Percentiles rank a stretch among this genome's conserved stretches.
phyloP scores from a whole-genome alignment of 2,113 vertebrate species.

The Shinisaurus crocodilurus region DNA sequence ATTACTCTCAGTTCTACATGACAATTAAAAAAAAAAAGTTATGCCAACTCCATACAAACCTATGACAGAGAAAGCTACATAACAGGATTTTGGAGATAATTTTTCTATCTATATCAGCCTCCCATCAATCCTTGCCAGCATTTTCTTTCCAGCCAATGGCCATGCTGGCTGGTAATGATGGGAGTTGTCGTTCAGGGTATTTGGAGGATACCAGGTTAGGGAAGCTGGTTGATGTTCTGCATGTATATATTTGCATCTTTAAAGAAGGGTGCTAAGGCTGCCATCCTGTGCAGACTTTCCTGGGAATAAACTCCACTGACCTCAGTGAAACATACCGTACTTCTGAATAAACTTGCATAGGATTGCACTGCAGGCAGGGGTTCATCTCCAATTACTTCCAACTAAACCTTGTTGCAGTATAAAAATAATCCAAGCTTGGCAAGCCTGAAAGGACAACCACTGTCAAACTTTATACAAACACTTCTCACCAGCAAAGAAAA shows the following conservation, averaged over 20 bases:
- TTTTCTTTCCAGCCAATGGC: too few species aligned
- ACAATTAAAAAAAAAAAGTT: neutral
- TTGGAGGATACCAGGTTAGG: too few species aligned
- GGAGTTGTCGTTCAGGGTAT: too few species aligned
- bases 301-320: neutral
- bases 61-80: neutral
- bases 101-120: neutral
- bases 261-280: neutral
- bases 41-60: neutral
- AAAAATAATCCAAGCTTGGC: conserved; percentile 50
- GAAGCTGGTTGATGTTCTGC: too few species aligned
- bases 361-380: neutral
- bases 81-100: neutral
- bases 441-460: conserved; percentile 45
- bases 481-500: conserved; percentile 49
- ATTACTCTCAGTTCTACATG: neutral
- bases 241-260: neutral
- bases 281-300: neutral
- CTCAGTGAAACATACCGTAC: too few species aligned
- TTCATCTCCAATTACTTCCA: conserved; percentile 11
- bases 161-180: too few species aligned
- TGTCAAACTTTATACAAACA: conserved; percentile 62
- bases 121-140: too few species aligned
- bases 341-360: neutral
- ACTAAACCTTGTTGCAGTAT: conserved; percentile 21